These are phyloP conservation scores for Nematostella vectensis DNA, from an alignment of 92 coral and sea anemone genomes.

Conservation along the genomic window DNA sequence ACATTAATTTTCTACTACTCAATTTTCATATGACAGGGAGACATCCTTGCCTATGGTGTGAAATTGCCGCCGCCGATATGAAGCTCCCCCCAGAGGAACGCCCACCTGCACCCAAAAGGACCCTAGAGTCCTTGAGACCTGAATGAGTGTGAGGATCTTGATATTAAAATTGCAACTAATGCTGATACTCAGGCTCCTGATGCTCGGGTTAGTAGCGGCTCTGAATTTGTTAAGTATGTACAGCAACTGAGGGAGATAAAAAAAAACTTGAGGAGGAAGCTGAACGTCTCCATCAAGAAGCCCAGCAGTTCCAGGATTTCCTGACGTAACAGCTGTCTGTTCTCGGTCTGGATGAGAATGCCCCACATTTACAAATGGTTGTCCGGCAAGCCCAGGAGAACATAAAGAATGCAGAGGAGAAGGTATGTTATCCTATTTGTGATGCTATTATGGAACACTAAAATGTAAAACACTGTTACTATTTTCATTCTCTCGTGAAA, in stretches of 20 bases:
- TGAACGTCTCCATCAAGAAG: conserved; percentile 2
- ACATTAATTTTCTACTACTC: no score
- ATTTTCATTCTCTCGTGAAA: no score
- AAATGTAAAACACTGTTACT: background rate
- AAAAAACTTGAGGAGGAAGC: no score
- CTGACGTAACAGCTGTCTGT: conserved; percentile 1
- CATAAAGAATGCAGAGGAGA: background rate
- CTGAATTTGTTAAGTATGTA: background rate
- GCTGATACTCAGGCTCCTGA: background rate
- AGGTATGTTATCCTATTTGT: background rate
- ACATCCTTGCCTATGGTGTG: conserved; percentile 10
- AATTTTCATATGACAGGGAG: conserved; percentile 5
- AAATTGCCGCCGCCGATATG: conserved; percentile 9
- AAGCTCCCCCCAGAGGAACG: background rate
- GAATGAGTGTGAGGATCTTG: conserved; percentile 6
- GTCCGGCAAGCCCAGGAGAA: background rate
- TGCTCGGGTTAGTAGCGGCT: background rate
- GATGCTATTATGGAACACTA: background rate
- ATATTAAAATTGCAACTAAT: background rate
- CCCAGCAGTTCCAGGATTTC: conserved; percentile 11
- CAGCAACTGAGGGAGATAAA: background rate
- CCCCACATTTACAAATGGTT: background rate
- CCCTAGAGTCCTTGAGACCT: background rate
- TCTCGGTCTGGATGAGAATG: background rate
- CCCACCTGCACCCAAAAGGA: background rate